Evolutionary conservation across 2,113 vertebrate genomes (phyloP).

Genomic region (Ascaphus truei): DNA sequence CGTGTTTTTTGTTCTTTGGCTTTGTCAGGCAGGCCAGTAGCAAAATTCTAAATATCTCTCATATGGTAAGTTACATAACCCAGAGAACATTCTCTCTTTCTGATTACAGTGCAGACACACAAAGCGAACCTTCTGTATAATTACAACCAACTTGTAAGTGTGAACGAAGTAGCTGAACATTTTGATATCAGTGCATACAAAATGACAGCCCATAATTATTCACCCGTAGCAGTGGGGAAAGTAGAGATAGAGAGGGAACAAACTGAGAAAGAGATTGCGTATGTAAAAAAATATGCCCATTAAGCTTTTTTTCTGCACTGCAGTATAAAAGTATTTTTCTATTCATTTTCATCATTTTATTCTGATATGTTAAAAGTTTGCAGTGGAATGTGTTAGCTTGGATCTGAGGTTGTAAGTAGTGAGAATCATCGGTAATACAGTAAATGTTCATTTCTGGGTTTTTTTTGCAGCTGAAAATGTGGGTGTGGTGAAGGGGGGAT

Average conservation of each 20-base stretch:
- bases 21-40: not conserved
- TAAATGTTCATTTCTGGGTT: too few species aligned
- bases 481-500: too few species aligned
- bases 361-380: too few species aligned
- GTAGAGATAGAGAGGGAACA: constrained; percentile 16
- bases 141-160: constrained; percentile 29
- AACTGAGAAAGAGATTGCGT: constrained; percentile 20
- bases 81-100: constrained; percentile 17
- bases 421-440: too few species aligned
- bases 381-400: too few species aligned
- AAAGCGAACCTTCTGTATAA: constrained; percentile 29
- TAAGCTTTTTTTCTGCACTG: not conserved
- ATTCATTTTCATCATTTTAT: not conserved
- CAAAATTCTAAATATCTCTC: not conserved
- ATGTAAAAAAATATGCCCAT: not conserved
- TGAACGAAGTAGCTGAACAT: constrained; percentile 30
- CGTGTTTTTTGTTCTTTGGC: not conserved
- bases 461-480: too few species aligned
- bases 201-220: constrained; percentile 36
- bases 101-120: constrained; percentile 31
- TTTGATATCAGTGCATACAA: constrained; percentile 29
- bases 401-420: too few species aligned
- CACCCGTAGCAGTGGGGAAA: constrained; percentile 11
- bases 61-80: constrained; percentile 1
- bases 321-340: not conserved